Conservation (phyloP, 1,140 invertebrate species). For the Euwallacea fornicatus region DNA sequence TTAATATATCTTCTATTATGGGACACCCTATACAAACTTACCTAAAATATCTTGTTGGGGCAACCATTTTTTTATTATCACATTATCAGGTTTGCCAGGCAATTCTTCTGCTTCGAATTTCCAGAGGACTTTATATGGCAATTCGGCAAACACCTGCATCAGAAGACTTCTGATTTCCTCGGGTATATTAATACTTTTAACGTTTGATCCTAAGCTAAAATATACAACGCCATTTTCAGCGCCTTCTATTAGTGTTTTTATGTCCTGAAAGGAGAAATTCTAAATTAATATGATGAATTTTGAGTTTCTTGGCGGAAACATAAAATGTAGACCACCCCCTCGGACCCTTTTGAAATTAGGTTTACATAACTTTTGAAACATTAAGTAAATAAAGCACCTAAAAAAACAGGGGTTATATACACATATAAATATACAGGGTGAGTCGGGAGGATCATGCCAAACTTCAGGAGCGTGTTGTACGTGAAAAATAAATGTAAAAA, state of each 20-base stretch:
- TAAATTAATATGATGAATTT: not conserved
- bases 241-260: constrained; percentile 41
- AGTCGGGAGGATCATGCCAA: too few relatives aligned
- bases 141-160: constrained; percentile 54
- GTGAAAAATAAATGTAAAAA: too few relatives aligned
- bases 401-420: too few relatives aligned
- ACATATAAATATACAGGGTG: too few relatives aligned
- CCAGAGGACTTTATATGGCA: constrained; percentile 57
- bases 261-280: constrained; percentile 16
- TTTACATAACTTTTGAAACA: too few relatives aligned
- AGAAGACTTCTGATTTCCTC: constrained; percentile 51
- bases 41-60: constrained; percentile 70
- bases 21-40: not conserved
- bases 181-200: constrained; percentile 53
- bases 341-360: too few relatives aligned
- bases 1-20: too few relatives aligned
- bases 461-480: too few relatives aligned
- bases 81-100: constrained; percentile 61
- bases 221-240: constrained; percentile 56
- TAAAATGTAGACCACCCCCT: too few relatives aligned
- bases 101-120: constrained; percentile 59
- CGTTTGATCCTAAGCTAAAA: constrained; percentile 59
- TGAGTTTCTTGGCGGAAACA: too few relatives aligned
- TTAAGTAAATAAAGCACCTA: too few relatives aligned
- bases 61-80: constrained; percentile 67